Percentiles rank a stretch among this genome's conserved stretches.
Evolutionary conservation across 2,113 vertebrate species (phyloP).

Genomic region (Platichthys flesus): DNA sequence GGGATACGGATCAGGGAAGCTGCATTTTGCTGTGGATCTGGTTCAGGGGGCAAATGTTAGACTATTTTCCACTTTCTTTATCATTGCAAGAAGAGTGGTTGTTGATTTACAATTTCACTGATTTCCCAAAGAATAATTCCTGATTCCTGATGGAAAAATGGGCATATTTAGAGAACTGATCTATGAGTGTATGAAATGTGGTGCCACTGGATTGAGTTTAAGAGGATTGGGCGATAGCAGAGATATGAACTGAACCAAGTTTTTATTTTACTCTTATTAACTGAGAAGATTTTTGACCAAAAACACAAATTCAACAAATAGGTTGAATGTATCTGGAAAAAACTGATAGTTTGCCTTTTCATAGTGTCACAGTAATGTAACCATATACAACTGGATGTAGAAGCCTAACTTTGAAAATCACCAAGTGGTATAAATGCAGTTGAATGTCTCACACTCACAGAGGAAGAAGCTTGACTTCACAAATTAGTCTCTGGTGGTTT

Average conservation of each 20-base stretch:
- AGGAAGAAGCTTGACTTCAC: constrained; percentile 10
- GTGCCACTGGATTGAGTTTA: too few relatives aligned
- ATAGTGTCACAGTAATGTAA: background rate
- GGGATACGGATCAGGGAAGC: background rate
- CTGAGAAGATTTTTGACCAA: background rate
- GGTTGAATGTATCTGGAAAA: background rate
- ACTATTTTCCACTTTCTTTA: too few relatives aligned
- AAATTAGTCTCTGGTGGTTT: constrained; percentile 36
- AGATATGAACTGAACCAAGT: too few relatives aligned
- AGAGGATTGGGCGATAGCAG: too few relatives aligned
- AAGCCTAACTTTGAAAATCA: constrained; percentile 1
- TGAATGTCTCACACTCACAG: background rate
- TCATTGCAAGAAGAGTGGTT: too few relatives aligned
- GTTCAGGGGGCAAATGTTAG: too few relatives aligned
- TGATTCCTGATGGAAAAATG: too few relatives aligned
- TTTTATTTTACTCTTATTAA: background rate
- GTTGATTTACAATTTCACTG: too few relatives aligned
- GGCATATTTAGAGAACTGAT: too few relatives aligned
- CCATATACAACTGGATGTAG: background rate
- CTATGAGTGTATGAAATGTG: too few relatives aligned
- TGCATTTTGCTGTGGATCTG: background rate
- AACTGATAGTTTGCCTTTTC: too few relatives aligned
- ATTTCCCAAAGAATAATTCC: too few relatives aligned
- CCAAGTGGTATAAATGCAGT: constrained; percentile 21
- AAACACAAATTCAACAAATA: background rate